Conservation (phyloP, 2,113 vertebrate species). For the Periophthalmus modestus region DNA sequence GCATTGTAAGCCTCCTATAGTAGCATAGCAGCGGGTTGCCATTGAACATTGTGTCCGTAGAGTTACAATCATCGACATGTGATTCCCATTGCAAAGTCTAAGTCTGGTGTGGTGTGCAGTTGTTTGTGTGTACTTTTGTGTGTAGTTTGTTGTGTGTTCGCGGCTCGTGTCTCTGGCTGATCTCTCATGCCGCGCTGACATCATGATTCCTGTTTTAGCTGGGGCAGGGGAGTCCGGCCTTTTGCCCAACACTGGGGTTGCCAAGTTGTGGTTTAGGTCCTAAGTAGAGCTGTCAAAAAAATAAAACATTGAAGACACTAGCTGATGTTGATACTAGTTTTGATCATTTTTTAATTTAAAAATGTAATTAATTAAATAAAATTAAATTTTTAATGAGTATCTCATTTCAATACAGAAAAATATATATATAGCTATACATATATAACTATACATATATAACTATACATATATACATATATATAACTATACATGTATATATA, state of each 20-base stretch:
- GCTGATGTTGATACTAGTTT: too few relatives aligned
- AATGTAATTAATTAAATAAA: too few relatives aligned
- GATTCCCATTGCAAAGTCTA: not conserved
- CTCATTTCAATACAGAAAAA: too few relatives aligned
- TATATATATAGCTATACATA: too few relatives aligned
- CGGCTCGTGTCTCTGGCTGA: constrained; percentile 63
- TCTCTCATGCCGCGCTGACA: constrained; percentile 70
- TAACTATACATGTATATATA: too few relatives aligned
- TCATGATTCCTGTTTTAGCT: constrained; percentile 73
- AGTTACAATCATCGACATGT: not conserved
- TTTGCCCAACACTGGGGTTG: constrained; percentile 45
- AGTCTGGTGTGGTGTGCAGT: not conserved
- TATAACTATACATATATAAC: too few relatives aligned
- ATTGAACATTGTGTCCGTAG: constrained; percentile 3
- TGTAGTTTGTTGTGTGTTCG: not conserved
- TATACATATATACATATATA: too few relatives aligned
- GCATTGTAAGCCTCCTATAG: not conserved
- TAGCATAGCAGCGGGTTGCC: not conserved
- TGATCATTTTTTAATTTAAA: too few relatives aligned
- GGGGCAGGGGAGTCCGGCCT: constrained; percentile 50
- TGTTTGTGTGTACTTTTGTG: not conserved
- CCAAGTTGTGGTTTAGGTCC: not conserved
- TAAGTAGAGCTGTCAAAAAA: not conserved
- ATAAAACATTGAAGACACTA: not conserved
- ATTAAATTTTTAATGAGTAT: too few relatives aligned